Evolutionary conservation across 2,797 vertebrate genomes (phyloP), one percentile per base, ranked within the genome.

Genomic region (Aselliscus stoliczkanus): DNA sequence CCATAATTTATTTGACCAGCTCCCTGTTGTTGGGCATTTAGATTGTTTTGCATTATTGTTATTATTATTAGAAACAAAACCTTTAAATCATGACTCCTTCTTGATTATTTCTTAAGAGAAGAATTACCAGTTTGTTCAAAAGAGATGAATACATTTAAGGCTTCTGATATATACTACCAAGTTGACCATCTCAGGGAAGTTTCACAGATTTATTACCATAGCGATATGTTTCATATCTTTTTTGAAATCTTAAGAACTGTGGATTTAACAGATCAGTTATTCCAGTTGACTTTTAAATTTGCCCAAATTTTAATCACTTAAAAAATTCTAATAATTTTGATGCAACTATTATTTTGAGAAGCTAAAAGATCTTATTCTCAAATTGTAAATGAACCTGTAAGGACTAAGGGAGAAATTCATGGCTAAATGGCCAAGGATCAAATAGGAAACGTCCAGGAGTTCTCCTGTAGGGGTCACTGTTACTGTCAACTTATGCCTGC

Each of bases 401-500:
- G 44, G 85, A 76, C n/a, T 39, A 54, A 20, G 10, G 52, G 42
- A n/a, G 44, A 88, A 72, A 67, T 2, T 0, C 10, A 34, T 17
- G 64, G 86, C 18, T 25, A 81, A 60, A n/a, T n/a, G 39, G 27
- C 50, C 31, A 58, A 47, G 34, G 39, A 94, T 84, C 44, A 56
- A 69, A 31, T 27, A 34, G 37, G 39, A 56, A 81, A 56, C 7
- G 31, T 73, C 54, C 69, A 88, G 69, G 23, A 56, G 5, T 20
- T 90, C 81, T 73, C 96, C 97, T 95, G 86, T 39, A 97, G 97
- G 86, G 75, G 93, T 96, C 96, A 73, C 95, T 96, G 56, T 96
- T 94, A 88, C 64, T 11, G 73, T 87, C 93, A 64, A 27, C 42
- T 79, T 75, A 75, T 65, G 93, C 29, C 77, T 79, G 39, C 8